Percentiles rank a stretch among this genome's conserved stretches.
Evolutionary conservation across 92 coral and sea anemone species (phyloP).

Genomic region (Epizoanthus ramosus): DNA sequence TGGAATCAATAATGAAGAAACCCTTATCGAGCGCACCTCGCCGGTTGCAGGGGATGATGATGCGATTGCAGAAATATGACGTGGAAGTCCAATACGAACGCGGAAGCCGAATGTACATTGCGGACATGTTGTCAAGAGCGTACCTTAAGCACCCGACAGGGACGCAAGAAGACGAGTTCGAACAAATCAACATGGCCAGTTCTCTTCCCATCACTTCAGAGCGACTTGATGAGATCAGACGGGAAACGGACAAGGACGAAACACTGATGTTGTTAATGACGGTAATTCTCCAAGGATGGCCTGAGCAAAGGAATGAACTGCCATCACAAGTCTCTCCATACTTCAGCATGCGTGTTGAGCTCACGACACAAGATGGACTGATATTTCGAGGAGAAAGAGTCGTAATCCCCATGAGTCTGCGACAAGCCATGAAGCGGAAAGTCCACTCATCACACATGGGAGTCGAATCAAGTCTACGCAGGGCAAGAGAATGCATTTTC

Average conservation of each 20-base stretch:
- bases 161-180: conserved; percentile 41
- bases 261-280: conserved; percentile 48
- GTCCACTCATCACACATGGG: conserved; percentile 50
- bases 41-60: too few relatives aligned
- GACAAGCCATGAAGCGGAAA: conserved; percentile 42
- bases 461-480: conserved; percentile 46
- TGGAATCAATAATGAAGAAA: too few relatives aligned
- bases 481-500: conserved; percentile 57
- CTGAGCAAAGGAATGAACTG: conserved; percentile 37
- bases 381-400: conserved; percentile 54
- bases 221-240: conserved; percentile 37
- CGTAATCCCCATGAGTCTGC: conserved; percentile 36
- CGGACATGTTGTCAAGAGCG: conserved; percentile 60
- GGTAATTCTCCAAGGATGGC: conserved; percentile 54
- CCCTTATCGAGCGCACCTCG: too few relatives aligned
- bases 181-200: conserved; percentile 52
- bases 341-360: conserved; percentile 43
- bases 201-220: conserved; percentile 53
- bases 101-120: conserved; percentile 22
- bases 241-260: conserved; percentile 49
- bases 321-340: conserved; percentile 47
- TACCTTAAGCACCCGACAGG: conserved; percentile 31
- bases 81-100: too few relatives aligned
- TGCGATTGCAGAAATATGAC: too few relatives aligned
- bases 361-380: conserved; percentile 52